phyloP scores from a whole-genome alignment of 2,113 vertebrate genomes.

The Mustela nigripes region DNA sequence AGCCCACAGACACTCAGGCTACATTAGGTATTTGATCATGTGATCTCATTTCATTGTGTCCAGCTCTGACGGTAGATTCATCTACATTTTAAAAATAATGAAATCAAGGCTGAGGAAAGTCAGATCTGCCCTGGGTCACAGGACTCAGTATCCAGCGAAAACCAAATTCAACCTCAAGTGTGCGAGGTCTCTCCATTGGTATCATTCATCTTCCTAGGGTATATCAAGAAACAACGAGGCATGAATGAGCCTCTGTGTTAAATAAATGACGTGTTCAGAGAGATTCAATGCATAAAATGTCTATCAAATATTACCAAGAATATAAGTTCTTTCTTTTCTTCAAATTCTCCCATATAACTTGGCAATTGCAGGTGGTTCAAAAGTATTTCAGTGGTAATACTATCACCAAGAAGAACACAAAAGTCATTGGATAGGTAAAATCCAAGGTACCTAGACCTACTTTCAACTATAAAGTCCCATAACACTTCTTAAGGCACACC shows the following conservation, averaged over 20 bases:
- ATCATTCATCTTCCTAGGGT: background rate
- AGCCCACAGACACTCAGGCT: background rate
- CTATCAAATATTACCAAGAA: background rate
- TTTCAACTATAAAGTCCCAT: background rate
- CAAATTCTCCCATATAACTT: background rate
- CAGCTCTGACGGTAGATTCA: background rate
- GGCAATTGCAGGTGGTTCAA: background rate
- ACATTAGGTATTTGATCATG: background rate
- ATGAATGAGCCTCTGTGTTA: background rate
- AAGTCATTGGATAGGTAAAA: background rate
- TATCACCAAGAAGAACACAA: background rate
- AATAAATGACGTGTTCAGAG: background rate
- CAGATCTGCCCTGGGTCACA: background rate
- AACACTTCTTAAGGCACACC: fast-evolving
- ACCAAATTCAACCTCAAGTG: background rate
- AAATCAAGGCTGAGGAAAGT: slow-evolving; percentile 1
- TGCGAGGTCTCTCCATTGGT: background rate
- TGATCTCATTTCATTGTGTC: background rate
- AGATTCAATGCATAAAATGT: background rate
- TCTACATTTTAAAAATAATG: slow-evolving; percentile 20
- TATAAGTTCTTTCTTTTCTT: background rate
- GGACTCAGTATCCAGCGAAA: background rate
- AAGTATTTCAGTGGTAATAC: background rate
- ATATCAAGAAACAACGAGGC: background rate
- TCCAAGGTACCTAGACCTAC: background rate